These are phyloP conservation scores for Aegotheles bennettii DNA, from an alignment of 2,113 vertebrate species.

Conservation along the genomic window DNA sequence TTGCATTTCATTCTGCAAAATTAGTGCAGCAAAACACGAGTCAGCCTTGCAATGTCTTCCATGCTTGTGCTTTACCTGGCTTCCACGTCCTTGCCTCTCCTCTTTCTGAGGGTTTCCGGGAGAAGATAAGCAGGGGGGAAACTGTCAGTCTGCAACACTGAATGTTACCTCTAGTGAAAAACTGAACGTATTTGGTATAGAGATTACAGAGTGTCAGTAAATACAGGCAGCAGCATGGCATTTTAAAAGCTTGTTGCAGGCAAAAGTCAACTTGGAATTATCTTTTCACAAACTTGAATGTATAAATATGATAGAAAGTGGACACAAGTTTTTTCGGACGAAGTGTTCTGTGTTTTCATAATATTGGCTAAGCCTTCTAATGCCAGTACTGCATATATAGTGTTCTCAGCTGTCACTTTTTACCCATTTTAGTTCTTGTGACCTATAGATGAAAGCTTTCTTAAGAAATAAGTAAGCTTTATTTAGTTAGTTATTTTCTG, in stretches of 20 bases:
- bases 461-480: neutral
- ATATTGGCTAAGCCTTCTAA: neutral
- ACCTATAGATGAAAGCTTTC: neutral
- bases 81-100: neutral
- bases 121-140: neutral
- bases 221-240: neutral
- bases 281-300: neutral
- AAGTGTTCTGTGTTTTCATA: neutral
- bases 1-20: neutral
- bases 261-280: neutral
- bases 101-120: neutral
- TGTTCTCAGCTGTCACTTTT: neutral
- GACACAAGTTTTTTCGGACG: neutral
- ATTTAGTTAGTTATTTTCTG: neutral
- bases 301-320: neutral
- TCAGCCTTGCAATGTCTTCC: neutral
- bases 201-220: neutral
- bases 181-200: neutral
- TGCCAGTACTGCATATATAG: neutral
- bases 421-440: neutral
- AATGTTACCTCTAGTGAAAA: neutral
- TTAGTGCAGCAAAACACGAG: neutral
- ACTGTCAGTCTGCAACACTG: neutral
- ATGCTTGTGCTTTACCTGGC: neutral
- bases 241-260: neutral